Evolutionary conservation across 2,113 vertebrate genomes (phyloP).

Genomic region (Okapia johnstoni): DNA sequence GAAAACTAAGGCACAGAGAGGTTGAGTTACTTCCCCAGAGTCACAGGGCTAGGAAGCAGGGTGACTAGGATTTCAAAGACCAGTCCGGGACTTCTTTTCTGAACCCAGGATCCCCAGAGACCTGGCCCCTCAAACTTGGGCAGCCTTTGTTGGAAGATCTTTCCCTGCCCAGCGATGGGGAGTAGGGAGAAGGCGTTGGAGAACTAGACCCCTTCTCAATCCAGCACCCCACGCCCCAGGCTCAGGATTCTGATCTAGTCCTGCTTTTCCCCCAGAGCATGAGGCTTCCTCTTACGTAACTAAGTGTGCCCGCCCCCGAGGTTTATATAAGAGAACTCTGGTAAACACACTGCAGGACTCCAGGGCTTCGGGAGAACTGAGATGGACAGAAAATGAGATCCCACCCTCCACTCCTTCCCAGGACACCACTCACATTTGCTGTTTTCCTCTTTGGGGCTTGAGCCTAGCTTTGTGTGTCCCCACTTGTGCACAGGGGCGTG

Average conservation of each 20-base stretch:
- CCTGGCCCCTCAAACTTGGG: neutral
- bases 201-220: neutral
- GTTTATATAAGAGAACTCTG: neutral
- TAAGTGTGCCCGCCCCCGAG: neutral
- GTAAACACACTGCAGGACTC: neutral
- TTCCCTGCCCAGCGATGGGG: neutral
- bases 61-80: neutral
- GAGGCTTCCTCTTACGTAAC: neutral
- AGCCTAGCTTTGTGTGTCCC: neutral
- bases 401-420: neutral
- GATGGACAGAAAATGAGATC: neutral
- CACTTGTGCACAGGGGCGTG: neutral
- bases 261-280: neutral
- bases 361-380: neutral
- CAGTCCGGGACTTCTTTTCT: neutral
- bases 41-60: neutral
- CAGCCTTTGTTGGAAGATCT: neutral
- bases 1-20: neutral
- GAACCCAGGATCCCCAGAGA: neutral
- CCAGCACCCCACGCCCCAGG: neutral
- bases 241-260: neutral
- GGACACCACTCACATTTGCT: neutral
- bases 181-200: neutral
- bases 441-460: neutral
- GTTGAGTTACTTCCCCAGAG: neutral